phyloP scores from a whole-genome alignment of 2,113 vertebrate species.

The Phyllostomus discolor region DNA sequence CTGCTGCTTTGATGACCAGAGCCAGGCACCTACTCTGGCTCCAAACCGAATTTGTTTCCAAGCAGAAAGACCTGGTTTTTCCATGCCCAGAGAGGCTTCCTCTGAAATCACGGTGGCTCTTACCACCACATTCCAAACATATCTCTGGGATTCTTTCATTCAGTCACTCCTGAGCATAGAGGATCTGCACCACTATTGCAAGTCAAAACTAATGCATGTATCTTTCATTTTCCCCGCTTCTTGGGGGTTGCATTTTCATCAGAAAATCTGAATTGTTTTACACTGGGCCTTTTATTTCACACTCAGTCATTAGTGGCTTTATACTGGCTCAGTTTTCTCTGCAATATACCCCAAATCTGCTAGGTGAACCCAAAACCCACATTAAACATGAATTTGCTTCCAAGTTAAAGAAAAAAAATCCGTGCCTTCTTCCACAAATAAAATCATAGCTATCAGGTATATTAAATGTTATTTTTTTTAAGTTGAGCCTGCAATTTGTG shows the following conservation, averaged over 20 bases:
- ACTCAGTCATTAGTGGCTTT: not conserved
- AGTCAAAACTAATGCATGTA: not conserved
- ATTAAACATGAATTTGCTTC: not conserved
- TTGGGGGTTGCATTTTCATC: not conserved
- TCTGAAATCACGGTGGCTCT: not conserved
- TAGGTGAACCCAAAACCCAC: not conserved
- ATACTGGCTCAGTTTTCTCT: not conserved
- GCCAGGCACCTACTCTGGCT: not conserved
- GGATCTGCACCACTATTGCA: not conserved
- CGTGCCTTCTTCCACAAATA: not conserved
- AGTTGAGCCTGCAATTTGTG: not conserved
- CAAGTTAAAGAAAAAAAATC: not conserved
- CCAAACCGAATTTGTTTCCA: accelerated
- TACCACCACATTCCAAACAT: too few species aligned
- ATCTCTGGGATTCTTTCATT: not conserved
- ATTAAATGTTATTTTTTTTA: constrained; percentile 19
- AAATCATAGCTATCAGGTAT: not conserved
- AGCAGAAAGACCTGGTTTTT: not conserved
- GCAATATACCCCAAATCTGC: not conserved
- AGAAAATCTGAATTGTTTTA: not conserved
- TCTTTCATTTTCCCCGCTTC: not conserved
- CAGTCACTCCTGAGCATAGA: not conserved
- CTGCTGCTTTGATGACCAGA: not conserved
- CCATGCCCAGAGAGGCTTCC: not conserved
- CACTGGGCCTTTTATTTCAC: not conserved